Evolutionary conservation across 2,113 vertebrate species (phyloP).

Genomic region (Rhodinocichla rosea): DNA sequence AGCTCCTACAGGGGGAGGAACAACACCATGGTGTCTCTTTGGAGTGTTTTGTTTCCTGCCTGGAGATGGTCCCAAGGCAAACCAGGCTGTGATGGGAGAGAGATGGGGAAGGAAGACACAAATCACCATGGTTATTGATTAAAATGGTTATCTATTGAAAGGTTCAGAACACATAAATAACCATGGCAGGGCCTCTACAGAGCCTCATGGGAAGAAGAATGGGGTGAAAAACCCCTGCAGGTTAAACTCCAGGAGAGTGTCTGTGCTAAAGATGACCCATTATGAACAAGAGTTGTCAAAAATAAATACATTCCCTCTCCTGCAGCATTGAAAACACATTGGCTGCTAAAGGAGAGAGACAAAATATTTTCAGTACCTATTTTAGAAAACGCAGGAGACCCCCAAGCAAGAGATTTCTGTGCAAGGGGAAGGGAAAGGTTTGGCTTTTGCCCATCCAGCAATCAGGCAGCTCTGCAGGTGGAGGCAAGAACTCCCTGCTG

Average conservation of each 20-base stretch:
- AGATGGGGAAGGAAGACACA: background rate
- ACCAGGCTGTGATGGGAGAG: background rate
- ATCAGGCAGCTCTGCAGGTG: background rate
- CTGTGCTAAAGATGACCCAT: background rate
- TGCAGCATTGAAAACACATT: background rate
- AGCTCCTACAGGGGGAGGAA: background rate
- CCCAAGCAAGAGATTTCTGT: background rate
- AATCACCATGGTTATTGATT: background rate
- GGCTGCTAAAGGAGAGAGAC: background rate
- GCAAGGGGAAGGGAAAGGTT: background rate
- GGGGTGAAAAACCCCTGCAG: background rate
- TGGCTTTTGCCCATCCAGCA: background rate
- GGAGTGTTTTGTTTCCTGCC: background rate
- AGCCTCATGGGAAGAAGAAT: background rate
- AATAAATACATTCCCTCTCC: background rate
- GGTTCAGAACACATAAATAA: background rate
- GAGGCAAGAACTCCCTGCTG: background rate
- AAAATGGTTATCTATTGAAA: background rate
- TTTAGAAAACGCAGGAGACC: background rate
- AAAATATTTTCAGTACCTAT: background rate
- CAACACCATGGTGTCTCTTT: background rate
- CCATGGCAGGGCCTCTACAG: background rate
- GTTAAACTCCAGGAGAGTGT: background rate
- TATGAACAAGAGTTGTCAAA: background rate
- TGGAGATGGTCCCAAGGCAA: background rate